Conservation (phyloP, 1,140 invertebrate species). For the Acromyrmex echinatior region DNA sequence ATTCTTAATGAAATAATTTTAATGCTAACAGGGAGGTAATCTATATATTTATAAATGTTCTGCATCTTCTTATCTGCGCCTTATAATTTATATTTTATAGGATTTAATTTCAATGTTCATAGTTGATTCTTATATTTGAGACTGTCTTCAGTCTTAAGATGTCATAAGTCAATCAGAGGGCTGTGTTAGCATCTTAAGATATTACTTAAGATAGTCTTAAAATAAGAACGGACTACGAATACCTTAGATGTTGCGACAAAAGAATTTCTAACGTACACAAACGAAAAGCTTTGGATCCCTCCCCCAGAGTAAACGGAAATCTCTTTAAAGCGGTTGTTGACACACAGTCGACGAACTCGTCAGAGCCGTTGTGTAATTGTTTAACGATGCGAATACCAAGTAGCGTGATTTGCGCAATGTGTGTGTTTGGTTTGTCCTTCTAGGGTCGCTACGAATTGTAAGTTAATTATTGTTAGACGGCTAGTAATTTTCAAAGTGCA, state of each 20-base stretch:
- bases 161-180: too few species aligned
- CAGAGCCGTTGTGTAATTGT: constrained; percentile 76
- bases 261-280: background rate
- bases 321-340: constrained; percentile 68
- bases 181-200: too few species aligned
- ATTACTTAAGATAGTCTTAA: too few species aligned
- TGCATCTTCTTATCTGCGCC: background rate
- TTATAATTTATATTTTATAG: background rate
- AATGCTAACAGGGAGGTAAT: background rate
- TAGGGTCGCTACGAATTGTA: constrained; percentile 62
- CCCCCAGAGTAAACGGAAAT: constrained; percentile 38
- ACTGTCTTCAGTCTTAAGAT: too few species aligned
- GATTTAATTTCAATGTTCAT: background rate
- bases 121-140: too few species aligned
- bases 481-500: constrained; percentile 38
- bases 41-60: background rate
- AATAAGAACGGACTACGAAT: too few species aligned
- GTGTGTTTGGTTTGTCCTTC: constrained; percentile 65
- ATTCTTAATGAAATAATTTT: constrained; percentile 26
- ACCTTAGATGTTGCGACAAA: background rate
- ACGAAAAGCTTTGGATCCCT: constrained; percentile 38
- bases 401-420: constrained; percentile 58
- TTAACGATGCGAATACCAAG: constrained; percentile 73
- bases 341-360: constrained; percentile 76
- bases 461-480: constrained; percentile 71